Percentiles rank a stretch among this genome's conserved stretches.
These are phyloP conservation scores for Eurytoma adleriae DNA, from an alignment of 2,888 invertebrate genomes.

Conservation along the genomic window DNA sequence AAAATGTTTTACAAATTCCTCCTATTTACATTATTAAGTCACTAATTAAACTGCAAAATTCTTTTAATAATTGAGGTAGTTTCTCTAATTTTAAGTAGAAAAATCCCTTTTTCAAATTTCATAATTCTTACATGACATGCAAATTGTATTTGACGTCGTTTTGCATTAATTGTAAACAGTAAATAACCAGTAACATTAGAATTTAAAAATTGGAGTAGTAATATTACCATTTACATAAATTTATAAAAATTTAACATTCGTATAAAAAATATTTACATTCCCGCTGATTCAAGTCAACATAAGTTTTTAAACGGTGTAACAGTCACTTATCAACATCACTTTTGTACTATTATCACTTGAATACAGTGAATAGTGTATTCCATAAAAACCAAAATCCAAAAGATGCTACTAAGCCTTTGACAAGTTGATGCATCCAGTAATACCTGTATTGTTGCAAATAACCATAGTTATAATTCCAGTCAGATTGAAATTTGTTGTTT, in stretches of 20 bases:
- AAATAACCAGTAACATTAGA: not conserved
- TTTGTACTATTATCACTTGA: conserved; percentile 59
- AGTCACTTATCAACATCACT: conserved; percentile 19
- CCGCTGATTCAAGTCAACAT: conserved; percentile 35
- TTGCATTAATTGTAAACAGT: not conserved
- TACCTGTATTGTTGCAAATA: conserved; percentile 77
- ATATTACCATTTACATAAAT: conserved; percentile 49
- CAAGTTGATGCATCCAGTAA: conserved; percentile 78
- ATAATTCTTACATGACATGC: not conserved
- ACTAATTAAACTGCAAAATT: conserved; percentile 5
- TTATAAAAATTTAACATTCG: conserved; percentile 21
- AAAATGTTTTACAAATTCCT: conserved; percentile 37
- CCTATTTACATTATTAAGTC: conserved; percentile 42
- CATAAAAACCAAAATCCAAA: conserved; percentile 75
- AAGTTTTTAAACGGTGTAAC: conserved; percentile 21
- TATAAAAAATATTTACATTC: conserved; percentile 49
- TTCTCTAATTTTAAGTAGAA: conserved; percentile 11
- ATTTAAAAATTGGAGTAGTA: conserved; percentile 3
- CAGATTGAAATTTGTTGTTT: too few relatives aligned
- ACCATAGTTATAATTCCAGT: not conserved
- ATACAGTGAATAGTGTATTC: conserved; percentile 72
- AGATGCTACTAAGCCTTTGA: conserved; percentile 72
- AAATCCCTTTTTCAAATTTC: conserved; percentile 12
- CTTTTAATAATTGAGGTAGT: conserved; percentile 42
- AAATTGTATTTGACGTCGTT: conserved; percentile 19